Base-by-base conservation (phyloP, 2,888 invertebrate species). In the Agrochola litura region DNA sequence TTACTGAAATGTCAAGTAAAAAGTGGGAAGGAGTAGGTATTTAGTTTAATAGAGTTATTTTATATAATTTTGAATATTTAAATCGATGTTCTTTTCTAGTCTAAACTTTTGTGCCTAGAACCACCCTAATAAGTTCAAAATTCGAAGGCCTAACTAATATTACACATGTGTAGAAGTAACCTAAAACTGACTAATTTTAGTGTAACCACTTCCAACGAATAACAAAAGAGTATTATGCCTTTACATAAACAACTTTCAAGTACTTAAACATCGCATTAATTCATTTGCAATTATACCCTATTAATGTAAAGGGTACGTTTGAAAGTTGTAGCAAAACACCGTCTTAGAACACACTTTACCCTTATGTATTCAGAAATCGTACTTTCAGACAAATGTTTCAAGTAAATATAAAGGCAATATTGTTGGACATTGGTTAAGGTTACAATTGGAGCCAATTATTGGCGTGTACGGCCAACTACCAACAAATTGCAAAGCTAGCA, bases 381-480 rank as follows among this genome's bases (percentile, higher is more conserved):
- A 68, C 60, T 25, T 22, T 8, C 5, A 54, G 66, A 71, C 81
- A 84, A 84, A 76, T 77, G 81, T 81, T 80, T 61, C 30, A 67
- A 58, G 69, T 61, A 54, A 64, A 71, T 49, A 41, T 30, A 43
- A 52, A 58, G 12, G 66, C 56, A 54, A 71, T 43, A 60, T 66
- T 66, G 63, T 84, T 84, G 84, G 81, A 79, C 77, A 73, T 75
- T 78, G 74, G 85, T 30, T 61, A 75, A 78, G 64, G 73, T 76
- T 71, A 70, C 79, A 46, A 76, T 71, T 58, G 66, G 37, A 56
- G 79, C 77, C 79, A 87, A 85, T 87, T 80, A 87, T 82, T 81
- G 79, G 71, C 73, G 70, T 58, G 76, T 70, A 67, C 66, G 49
- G 37, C 83, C 79, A 81, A 81, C 76, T 77, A 79, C 77, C 79